Conservation (phyloP, 1,140 invertebrate genomes). For the Drosophila bifasciata region DNA sequence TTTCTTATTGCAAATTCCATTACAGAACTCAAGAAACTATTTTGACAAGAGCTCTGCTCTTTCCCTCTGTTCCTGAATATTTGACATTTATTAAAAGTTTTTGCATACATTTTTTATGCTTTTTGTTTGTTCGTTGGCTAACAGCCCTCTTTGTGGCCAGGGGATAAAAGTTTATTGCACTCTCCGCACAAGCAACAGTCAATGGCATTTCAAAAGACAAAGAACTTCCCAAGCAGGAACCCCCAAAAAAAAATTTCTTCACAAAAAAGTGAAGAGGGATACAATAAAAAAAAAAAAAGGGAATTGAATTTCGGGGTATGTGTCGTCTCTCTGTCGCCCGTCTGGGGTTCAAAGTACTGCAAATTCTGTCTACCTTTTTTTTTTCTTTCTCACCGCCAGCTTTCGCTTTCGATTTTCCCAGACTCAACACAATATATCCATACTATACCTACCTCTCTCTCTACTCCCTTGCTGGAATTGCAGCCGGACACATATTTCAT, state of each 20-base stretch:
- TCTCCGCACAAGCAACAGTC: slow-evolving; percentile 33
- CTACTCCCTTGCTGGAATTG: neutral
- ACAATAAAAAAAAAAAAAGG: neutral
- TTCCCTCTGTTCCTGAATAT: neutral
- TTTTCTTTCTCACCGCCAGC: too few species aligned
- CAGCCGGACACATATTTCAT: neutral
- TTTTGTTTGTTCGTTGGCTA: neutral
- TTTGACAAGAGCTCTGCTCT: neutral
- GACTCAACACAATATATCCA: slow-evolving; percentile 3
- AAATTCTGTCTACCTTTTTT: neutral
- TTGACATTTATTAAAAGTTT: neutral
- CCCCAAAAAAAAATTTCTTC: slow-evolving; percentile 7
- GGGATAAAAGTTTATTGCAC: slow-evolving; percentile 37
- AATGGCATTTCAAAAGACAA: slow-evolving; percentile 15
- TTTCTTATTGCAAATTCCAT: neutral
- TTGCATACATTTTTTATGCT: neutral
- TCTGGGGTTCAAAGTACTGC: slow-evolving; percentile 10
- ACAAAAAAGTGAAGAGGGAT: slow-evolving; percentile 9
- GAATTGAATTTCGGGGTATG: slow-evolving; percentile 2
- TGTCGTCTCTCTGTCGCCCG: neutral
- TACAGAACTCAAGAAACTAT: neutral
- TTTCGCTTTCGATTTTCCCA: neutral
- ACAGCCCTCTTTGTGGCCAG: slow-evolving; percentile 14
- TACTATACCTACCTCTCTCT: too few species aligned
- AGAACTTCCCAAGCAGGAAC: slow-evolving; percentile 22